Evolutionary conservation across 2,113 vertebrate species (phyloP).

Genomic region (Hydropotes inermis): DNA sequence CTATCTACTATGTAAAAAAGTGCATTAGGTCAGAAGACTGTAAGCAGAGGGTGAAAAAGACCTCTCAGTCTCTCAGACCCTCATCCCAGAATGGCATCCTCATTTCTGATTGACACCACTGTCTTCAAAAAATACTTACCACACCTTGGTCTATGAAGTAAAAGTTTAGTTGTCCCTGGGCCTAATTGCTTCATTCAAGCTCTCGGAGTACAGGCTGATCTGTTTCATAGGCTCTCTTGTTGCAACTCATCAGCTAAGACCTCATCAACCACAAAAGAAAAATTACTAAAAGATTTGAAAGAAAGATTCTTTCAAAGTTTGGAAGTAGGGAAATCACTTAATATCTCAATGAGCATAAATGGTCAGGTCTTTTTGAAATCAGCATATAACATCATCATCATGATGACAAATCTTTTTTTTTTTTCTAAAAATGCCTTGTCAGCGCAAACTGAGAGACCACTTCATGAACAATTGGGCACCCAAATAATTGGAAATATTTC

Average conservation of each 20-base stretch:
- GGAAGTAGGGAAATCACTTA: conserved; percentile 2
- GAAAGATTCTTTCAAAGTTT: conserved; percentile 35
- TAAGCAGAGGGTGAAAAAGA: background rate
- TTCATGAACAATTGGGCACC: conserved; percentile 47
- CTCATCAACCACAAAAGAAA: background rate
- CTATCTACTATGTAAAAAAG: background rate
- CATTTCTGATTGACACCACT: background rate
- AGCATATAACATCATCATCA: background rate
- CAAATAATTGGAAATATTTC: conserved; percentile 74
- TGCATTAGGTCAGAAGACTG: background rate
- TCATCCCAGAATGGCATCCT: background rate
- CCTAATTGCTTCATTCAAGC: background rate
- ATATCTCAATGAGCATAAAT: conserved; percentile 20
- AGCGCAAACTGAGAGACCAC: conserved; percentile 21
- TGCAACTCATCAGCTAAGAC: background rate
- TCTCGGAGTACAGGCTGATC: background rate
- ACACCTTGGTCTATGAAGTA: background rate
- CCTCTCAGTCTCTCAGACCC: background rate
- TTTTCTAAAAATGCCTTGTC: conserved; percentile 27
- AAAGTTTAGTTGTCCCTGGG: conserved; percentile 4
- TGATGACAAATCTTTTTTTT: conserved; percentile 48
- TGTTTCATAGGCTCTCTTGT: background rate
- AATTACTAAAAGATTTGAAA: background rate
- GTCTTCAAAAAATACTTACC: conserved; percentile 1
- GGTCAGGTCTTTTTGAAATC: conserved; percentile 23